Base-by-base conservation (phyloP, 2,888 invertebrate species). In the Stenchaetothrips biformis region DNA sequence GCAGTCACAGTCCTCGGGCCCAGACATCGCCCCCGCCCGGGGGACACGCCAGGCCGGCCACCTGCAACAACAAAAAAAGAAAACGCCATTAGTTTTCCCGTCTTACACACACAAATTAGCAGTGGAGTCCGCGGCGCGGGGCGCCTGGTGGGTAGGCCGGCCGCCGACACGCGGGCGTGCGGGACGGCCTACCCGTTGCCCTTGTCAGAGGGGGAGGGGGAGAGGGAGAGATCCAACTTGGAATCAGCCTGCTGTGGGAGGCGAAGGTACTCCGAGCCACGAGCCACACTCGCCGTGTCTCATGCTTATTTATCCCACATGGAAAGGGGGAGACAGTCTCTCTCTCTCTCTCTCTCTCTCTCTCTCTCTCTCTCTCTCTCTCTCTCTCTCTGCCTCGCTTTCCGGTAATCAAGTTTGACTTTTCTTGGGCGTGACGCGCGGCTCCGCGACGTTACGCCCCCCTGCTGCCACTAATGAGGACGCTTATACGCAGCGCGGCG, bases 1-100 rank as follows among this genome's bases (percentile, higher is more conserved):
- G 88, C 93, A 93, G 87, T 93, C 93, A 87, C 92, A 93, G 89
- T 93, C 90, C 67, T 74, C 67, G 67, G 67, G 67, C 67, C 67
- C 67, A 25, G 67, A 74, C 67, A 74, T 74, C 67, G 67, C 67
- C 67, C 67, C 67, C 67, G 67, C 67, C 67, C 67, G 67, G 67
- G 67, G 67, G 37, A 37, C 37, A 37, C 37, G 37, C 37, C 37
- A 37, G 67, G 67, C 67, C 67, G 67, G 67, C 67, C 67, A 74
- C 67, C 67, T 74, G 67, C 67, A 74, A 74, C 67, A 21, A 67
- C 21, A 67, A n/a, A 13, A 16, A 53, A 67, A 37, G 37, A 4
- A 4, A 4, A 37, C n/a, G 4, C 37, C 37, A 37, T 37, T 4
- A 37, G 37, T 37, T 37, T 37, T 37, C 37, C 1, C 37, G 37